These are phyloP conservation scores for Drosophila elegans DNA, from an alignment of 1,140 invertebrate genomes.

Conservation along the genomic window DNA sequence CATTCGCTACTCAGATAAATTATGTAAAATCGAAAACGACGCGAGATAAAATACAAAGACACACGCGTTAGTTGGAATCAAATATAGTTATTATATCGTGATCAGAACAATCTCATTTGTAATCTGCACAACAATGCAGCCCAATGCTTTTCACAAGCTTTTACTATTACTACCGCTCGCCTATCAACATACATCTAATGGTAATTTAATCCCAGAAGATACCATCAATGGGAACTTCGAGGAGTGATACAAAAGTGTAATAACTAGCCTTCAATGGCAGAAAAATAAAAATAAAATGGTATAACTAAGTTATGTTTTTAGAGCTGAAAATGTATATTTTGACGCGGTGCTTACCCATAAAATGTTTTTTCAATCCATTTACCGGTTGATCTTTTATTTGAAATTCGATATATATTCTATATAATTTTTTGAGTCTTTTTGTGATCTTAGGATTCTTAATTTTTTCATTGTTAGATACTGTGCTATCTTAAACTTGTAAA, in stretches of 20 bases:
- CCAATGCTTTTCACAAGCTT: constrained; percentile 57
- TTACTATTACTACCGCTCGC: constrained; percentile 64
- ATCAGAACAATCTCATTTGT: constrained; percentile 41
- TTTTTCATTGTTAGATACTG: too few species aligned
- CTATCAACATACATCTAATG: constrained; percentile 52
- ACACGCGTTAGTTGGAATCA: constrained; percentile 24
- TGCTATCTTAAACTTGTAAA: too few species aligned
- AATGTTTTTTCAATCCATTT: too few species aligned
- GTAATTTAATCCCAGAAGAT: constrained; percentile 51
- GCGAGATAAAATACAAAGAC: constrained; percentile 10
- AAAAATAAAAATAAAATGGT: neutral
- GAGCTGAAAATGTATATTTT: too few species aligned
- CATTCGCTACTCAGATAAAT: constrained; percentile 18
- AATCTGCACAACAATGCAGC: constrained; percentile 42
- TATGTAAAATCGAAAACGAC: constrained; percentile 41
- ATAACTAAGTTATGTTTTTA: too few species aligned
- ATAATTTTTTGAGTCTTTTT: too few species aligned
- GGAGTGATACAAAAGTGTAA: constrained; percentile 17
- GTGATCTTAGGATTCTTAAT: too few species aligned
- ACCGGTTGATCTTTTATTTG: too few species aligned
- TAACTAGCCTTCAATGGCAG: neutral
- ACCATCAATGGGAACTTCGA: neutral
- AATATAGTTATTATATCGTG: constrained; percentile 18
- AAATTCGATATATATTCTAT: too few species aligned
- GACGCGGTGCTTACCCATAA: too few species aligned